phyloP scores from a whole-genome alignment of 2,113 vertebrate species.

The Apaloderma vittatum region DNA sequence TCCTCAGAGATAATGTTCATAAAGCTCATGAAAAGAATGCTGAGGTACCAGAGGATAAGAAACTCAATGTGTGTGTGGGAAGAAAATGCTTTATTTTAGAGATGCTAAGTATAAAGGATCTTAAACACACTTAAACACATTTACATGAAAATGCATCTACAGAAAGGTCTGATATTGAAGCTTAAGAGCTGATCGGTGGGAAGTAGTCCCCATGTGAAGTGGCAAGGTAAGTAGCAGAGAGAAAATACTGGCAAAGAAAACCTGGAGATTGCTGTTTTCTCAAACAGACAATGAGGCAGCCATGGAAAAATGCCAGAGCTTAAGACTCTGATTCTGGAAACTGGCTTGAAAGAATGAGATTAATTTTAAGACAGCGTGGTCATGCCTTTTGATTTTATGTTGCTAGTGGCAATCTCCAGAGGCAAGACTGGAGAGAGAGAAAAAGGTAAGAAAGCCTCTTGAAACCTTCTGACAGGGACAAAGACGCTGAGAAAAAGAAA shows the following conservation, averaged over 20 bases:
- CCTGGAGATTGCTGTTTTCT: neutral
- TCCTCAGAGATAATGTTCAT: neutral
- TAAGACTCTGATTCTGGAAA: neutral
- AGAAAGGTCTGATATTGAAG: neutral
- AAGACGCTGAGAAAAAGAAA: neutral
- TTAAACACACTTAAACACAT: neutral
- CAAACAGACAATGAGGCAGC: neutral
- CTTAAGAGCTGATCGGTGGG: neutral
- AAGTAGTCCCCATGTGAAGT: neutral
- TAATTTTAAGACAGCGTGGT: neutral
- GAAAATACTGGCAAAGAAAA: neutral
- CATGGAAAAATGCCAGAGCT: accelerated
- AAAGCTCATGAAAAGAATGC: neutral
- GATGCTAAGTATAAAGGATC: neutral
- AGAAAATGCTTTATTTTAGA: neutral
- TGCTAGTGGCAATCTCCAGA: neutral
- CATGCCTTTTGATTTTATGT: neutral
- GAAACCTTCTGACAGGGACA: neutral
- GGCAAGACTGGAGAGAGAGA: neutral
- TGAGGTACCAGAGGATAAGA: neutral
- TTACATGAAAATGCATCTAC: too few species aligned
- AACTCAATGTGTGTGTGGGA: neutral
- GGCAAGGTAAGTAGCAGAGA: neutral
- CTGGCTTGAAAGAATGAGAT: neutral
- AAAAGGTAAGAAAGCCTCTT: neutral